Base-by-base conservation (phyloP, 2,888 invertebrate species). In the Portevinia maculata region DNA sequence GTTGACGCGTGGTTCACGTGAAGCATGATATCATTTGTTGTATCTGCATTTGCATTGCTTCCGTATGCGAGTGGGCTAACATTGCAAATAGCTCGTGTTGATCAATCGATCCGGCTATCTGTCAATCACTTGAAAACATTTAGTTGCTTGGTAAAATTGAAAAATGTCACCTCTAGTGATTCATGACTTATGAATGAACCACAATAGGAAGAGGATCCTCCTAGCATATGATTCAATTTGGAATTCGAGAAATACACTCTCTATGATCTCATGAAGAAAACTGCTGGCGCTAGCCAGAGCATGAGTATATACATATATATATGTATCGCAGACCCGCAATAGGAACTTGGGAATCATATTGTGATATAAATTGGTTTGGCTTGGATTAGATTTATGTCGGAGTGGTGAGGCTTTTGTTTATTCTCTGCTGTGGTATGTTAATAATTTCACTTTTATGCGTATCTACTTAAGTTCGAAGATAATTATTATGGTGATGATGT, bases 1-100 rank as follows among this genome's bases (percentile, higher is more conserved):
- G 62, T 21, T 59, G 64, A 46, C 78, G 62, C 78, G 71, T 71
- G 78, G 67, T 44, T 55, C n/a, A n/a, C n/a, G 53, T 57, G 21
- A 62, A 24, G 48, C 32, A 78, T 83, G 78, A 83, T 71, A 78
- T 83, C 83, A 83, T 53, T n/a, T 62, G 8, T 28, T 39, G 50
- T 30, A 19, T 75, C 41, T 65, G 57, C 62, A 19, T n/a, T 19
- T 8, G 52, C 19, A 53, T 48, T 8, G 41, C 48, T 79, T 75
- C 79, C 62, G 67, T 62, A 39, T 62, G 34, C n/a, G 32, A 39
- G 17, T 48, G 60, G 55, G 60, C 60, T 52, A 59, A 34, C 32
- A 57, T 7, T 37, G 32, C 21, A 46, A 17, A 28, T 2, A 24
- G 24, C 19, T 50, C 21, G 24, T 60, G 57, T 15, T 30, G 32